These are phyloP conservation scores for Falco rusticolus DNA, from an alignment of 2,797 vertebrate genomes.

Conservation along the genomic window DNA sequence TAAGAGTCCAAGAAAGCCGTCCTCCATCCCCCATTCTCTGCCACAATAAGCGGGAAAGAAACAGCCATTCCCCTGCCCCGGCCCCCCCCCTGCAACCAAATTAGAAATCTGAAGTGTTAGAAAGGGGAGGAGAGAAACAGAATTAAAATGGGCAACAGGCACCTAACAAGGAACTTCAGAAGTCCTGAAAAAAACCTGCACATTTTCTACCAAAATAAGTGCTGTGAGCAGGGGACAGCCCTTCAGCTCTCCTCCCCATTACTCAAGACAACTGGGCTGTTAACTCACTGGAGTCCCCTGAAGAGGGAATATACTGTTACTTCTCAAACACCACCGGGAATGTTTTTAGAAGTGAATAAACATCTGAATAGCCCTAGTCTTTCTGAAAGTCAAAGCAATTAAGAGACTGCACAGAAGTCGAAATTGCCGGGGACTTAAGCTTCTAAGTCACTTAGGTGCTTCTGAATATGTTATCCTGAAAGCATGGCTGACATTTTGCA, in stretches of 20 bases:
- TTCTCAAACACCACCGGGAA: background rate
- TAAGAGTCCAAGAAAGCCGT: slow-evolving; percentile 52
- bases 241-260: background rate
- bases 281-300: background rate
- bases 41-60: background rate
- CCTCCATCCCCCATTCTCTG: slow-evolving; percentile 34
- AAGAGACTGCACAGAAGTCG: background rate
- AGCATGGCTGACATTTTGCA: background rate
- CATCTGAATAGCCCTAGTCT: background rate
- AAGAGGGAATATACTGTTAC: background rate
- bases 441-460: background rate
- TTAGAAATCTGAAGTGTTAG: slow-evolving; percentile 3
- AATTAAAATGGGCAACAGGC: background rate
- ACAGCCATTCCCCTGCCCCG: background rate
- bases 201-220: background rate
- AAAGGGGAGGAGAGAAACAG: background rate
- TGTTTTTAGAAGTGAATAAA: background rate
- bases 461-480: background rate
- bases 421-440: background rate
- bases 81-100: background rate
- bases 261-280: background rate
- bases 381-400: slow-evolving; percentile 14
- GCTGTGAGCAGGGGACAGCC: background rate
- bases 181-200: background rate
- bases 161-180: background rate